Evolutionary conservation across 2,797 vertebrate species (phyloP).

Genomic region (Acipenser oxyrinchus): DNA sequence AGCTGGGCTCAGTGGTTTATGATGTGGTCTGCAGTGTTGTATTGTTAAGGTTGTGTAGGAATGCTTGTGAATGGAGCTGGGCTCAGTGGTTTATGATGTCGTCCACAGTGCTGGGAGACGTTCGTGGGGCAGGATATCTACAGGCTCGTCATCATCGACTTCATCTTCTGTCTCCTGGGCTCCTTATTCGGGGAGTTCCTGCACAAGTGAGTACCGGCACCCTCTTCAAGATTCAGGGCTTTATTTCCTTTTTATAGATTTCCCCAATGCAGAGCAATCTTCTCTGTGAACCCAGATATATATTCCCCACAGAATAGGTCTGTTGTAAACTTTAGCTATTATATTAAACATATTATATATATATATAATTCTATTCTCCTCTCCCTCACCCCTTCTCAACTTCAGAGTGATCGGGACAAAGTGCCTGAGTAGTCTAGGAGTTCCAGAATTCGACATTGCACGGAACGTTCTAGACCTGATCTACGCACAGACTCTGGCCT

Average conservation of each 20-base stretch:
- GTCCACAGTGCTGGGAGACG: constrained; percentile 85
- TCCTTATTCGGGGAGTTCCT: constrained; percentile 90
- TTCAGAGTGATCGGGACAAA: constrained; percentile 73
- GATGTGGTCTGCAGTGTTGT: background rate
- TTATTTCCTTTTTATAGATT: background rate
- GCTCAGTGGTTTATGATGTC: background rate
- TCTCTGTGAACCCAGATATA: background rate
- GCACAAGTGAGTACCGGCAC: constrained; percentile 63
- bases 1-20: background rate
- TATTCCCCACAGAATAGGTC: background rate
- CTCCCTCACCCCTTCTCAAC: background rate
- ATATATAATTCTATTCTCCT: constrained; percentile 13
- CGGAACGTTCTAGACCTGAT: constrained; percentile 89
- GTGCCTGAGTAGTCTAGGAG: constrained; percentile 50
- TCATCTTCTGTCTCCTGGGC: constrained; percentile 78
- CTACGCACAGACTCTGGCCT: constrained; percentile 86
- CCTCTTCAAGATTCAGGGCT: background rate
- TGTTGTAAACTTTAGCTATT: constrained; percentile 15
- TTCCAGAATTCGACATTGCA: constrained; percentile 87
- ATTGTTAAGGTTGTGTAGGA: too few relatives aligned
- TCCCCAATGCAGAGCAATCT: too few relatives aligned
- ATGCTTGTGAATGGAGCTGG: too few relatives aligned
- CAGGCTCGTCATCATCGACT: constrained; percentile 80
- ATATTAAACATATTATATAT: background rate
- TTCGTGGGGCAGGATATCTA: constrained; percentile 86